Evolutionary conservation across 2,113 vertebrate species (phyloP).

Genomic region (Ciconia stormi): DNA sequence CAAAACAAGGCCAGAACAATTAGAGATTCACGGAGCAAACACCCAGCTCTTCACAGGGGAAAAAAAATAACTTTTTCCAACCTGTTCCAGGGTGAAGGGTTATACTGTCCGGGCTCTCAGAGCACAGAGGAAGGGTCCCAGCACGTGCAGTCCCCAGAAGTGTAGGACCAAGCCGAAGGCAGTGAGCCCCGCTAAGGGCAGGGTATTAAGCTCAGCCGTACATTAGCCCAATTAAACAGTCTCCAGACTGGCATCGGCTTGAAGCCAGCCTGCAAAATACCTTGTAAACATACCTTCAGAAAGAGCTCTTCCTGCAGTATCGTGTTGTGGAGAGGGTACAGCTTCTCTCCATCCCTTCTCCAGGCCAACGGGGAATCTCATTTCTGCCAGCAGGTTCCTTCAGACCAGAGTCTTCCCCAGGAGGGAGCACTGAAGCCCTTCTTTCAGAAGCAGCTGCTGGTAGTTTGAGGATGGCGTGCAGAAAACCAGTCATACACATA

Average conservation of each 20-base stretch:
- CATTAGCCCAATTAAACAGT: background rate
- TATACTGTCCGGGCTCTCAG: background rate
- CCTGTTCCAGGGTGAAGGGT: background rate
- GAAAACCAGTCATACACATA: background rate
- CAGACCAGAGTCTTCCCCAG: background rate
- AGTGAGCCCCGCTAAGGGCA: background rate
- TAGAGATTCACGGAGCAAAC: background rate
- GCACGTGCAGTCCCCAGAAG: fast-evolving
- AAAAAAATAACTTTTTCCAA: background rate
- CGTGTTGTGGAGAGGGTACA: fast-evolving
- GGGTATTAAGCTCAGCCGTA: background rate
- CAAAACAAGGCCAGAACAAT: background rate
- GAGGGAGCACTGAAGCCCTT: background rate
- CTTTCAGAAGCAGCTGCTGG: background rate
- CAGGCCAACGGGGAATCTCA: background rate
- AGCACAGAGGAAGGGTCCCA: background rate
- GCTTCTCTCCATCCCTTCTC: background rate
- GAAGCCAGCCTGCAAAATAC: background rate
- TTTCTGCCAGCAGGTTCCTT: background rate
- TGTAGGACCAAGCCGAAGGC: background rate
- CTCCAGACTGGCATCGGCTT: background rate
- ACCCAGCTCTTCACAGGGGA: background rate
- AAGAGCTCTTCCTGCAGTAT: background rate
- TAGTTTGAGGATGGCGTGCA: background rate
- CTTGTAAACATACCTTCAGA: background rate